Percentiles rank a stretch among this genome's conserved stretches.
Evolutionary conservation across 1,140 invertebrate species (phyloP).

Genomic region (Drosophila trapezifrons): DNA sequence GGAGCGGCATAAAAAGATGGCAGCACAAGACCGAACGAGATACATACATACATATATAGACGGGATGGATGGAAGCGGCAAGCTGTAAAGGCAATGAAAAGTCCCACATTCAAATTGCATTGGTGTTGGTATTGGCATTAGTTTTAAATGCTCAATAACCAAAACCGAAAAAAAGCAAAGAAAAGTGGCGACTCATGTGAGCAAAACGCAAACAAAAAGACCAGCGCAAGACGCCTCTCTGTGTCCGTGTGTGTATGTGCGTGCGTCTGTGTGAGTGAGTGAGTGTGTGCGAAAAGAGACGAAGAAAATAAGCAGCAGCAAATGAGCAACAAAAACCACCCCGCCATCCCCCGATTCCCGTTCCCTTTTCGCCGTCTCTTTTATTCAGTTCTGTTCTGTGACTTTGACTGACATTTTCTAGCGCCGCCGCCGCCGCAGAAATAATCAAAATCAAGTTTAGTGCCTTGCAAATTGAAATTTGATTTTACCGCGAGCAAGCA

Average conservation of each 20-base stretch:
- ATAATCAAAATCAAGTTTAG: constrained; percentile 62
- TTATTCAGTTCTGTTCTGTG: constrained; percentile 40
- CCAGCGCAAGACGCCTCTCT: constrained; percentile 65
- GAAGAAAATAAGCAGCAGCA: constrained; percentile 50
- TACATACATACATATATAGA: constrained; percentile 48
- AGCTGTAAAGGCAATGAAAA: constrained; percentile 52
- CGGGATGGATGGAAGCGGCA: constrained; percentile 46
- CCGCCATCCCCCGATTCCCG: constrained; percentile 38
- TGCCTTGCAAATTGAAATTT: constrained; percentile 30
- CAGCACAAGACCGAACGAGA: constrained; percentile 70
- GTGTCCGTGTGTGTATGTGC: constrained; percentile 28
- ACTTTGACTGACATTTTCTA: constrained; percentile 71
- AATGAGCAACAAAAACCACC: constrained; percentile 61
- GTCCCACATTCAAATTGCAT: constrained; percentile 46
- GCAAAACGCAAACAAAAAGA: constrained; percentile 70
- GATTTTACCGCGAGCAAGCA: constrained; percentile 3
- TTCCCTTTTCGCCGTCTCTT: constrained; percentile 46
- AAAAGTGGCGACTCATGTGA: constrained; percentile 69
- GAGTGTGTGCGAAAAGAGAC: constrained; percentile 52
- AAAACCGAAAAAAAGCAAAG: constrained; percentile 56
- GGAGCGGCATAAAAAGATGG: constrained; percentile 76
- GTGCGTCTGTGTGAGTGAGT: constrained; percentile 16
- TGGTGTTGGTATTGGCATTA: constrained; percentile 62
- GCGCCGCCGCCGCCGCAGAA: constrained; percentile 30
- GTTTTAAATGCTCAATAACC: constrained; percentile 57